Evolutionary conservation across 2,113 vertebrate genomes (phyloP).

Genomic region (Irena cyanogastra): DNA sequence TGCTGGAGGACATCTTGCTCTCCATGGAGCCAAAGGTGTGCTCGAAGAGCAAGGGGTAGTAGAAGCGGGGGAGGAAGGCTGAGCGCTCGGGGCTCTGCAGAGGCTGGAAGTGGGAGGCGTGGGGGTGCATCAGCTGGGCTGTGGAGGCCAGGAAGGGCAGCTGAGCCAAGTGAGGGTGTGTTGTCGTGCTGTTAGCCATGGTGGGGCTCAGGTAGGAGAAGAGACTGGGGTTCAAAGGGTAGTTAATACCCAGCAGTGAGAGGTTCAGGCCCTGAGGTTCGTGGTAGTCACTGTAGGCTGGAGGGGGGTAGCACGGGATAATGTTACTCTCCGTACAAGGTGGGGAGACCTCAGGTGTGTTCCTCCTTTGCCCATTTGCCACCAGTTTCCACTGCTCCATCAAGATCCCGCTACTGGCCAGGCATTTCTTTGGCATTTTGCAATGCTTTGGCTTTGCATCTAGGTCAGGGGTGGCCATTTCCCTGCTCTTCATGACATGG

Average conservation of each 20-base stretch:
- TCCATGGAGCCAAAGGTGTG: conserved; percentile 71
- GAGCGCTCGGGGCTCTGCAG: conserved; percentile 73
- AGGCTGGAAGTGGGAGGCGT: conserved; percentile 69
- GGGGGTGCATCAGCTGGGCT: conserved; percentile 79
- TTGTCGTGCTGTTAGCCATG: conserved; percentile 56
- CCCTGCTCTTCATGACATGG: conserved; percentile 67
- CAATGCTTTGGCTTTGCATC: conserved; percentile 82
- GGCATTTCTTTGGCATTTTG: conserved; percentile 77
- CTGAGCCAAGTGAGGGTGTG: conserved; percentile 78
- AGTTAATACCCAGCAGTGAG: conserved; percentile 88
- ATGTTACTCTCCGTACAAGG: conserved; percentile 65
- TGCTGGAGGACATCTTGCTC: conserved; percentile 65
- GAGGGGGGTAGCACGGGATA: conserved; percentile 85
- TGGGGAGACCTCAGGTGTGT: conserved; percentile 61
- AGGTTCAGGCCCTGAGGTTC: conserved; percentile 87
- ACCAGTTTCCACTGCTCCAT: conserved; percentile 85
- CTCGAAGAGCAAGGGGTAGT: conserved; percentile 90
- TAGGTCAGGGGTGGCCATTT: conserved; percentile 59
- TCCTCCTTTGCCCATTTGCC: conserved; percentile 68
- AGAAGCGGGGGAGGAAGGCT: conserved; percentile 81
- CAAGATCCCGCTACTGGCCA: conserved; percentile 69
- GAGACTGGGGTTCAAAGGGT: conserved; percentile 82
- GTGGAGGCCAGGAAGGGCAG: conserved; percentile 88
- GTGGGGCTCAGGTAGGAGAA: conserved; percentile 90
- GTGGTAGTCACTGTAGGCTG: conserved; percentile 77